Percentiles rank a stretch among this genome's conserved stretches.
Evolutionary conservation across 2,797 vertebrate genomes (phyloP).

Genomic region (Erethizon dorsatum): DNA sequence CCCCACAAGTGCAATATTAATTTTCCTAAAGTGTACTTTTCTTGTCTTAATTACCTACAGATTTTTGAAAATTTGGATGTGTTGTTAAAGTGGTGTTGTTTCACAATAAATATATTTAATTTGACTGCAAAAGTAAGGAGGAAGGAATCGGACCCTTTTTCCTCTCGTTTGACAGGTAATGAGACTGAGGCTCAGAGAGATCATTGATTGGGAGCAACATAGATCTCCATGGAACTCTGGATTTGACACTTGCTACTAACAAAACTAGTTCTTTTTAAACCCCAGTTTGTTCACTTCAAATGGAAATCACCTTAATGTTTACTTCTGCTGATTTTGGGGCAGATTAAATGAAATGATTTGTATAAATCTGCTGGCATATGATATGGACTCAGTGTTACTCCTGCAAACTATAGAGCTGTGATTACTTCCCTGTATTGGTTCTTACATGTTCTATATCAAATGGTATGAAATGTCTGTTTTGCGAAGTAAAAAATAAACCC

Average conservation of each 20-base stretch:
- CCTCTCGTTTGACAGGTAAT: background rate
- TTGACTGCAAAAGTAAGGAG: background rate
- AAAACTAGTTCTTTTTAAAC: background rate
- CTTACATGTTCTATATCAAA: background rate
- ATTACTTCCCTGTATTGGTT: background rate
- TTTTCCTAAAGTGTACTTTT: background rate
- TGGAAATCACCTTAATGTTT: background rate
- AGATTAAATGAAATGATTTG: background rate
- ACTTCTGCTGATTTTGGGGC: background rate
- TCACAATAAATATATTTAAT: constrained; percentile 3
- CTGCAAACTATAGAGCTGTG: background rate
- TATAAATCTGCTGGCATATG: background rate
- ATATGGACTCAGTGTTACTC: background rate
- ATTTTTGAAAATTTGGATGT: constrained; percentile 46
- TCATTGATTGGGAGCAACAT: background rate
- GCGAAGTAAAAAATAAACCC: background rate
- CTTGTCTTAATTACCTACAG: constrained; percentile 7
- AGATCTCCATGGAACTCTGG: background rate
- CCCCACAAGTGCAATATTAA: background rate
- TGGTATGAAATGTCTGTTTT: background rate
- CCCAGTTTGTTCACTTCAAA: constrained; percentile 28
- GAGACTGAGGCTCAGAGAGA: background rate
- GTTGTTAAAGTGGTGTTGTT: constrained; percentile 4
- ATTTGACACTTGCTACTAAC: background rate
- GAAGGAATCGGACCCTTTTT: background rate